phyloP scores from a whole-genome alignment of 2,797 vertebrate genomes.

The Pogoniulus pusillus region DNA sequence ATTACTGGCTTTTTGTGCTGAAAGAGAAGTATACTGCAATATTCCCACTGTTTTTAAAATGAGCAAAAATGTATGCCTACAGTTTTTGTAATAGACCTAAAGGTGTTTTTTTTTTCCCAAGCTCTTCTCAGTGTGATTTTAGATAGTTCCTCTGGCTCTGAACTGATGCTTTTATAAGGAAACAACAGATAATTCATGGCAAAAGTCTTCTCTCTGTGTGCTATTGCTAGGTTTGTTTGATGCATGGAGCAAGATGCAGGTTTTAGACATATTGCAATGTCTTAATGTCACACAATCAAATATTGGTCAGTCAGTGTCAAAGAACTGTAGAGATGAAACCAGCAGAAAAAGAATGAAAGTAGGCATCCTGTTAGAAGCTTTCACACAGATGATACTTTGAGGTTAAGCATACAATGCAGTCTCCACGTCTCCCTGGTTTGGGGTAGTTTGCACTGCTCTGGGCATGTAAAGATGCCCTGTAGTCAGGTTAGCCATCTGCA shows the following conservation, averaged over 20 bases:
- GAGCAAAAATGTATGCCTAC: slow-evolving; percentile 3
- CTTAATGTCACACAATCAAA: neutral
- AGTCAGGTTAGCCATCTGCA: neutral
- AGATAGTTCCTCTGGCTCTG: neutral
- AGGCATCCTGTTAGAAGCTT: neutral
- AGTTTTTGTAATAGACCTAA: neutral
- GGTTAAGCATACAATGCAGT: neutral
- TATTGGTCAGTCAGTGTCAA: neutral
- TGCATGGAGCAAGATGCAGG: neutral
- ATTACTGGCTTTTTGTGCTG: slow-evolving; percentile 28
- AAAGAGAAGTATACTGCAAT: neutral
- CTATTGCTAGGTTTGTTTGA: neutral
- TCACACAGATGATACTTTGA: neutral
- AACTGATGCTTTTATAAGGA: neutral
- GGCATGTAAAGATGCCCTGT: neutral
- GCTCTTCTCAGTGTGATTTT: neutral
- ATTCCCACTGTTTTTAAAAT: slow-evolving; percentile 27
- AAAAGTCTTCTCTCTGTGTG: neutral
- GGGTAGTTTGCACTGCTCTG: neutral
- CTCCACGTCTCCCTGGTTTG: no score
- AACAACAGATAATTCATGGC: neutral
- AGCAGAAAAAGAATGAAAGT: neutral
- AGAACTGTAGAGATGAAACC: neutral
- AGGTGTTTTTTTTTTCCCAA: neutral
- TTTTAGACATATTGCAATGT: neutral